A percentile compares a stretch with the other conserved stretches of the same genome.
phyloP scores from a whole-genome alignment of 2,888 invertebrate species.

The Glaucopsyche alexis region DNA sequence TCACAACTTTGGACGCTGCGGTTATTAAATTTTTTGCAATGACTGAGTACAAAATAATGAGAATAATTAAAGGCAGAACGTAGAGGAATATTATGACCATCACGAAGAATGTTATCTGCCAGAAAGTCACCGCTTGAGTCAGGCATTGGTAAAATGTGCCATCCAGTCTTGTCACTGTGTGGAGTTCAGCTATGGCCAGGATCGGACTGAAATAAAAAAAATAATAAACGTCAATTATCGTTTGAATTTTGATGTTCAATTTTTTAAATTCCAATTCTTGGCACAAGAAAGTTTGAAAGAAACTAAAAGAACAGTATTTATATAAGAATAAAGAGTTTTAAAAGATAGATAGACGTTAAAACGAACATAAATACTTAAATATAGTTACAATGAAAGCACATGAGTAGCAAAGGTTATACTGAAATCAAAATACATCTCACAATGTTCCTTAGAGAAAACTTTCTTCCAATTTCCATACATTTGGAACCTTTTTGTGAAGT shows the following conservation, averaged over 20 bases:
- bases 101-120: constrained; percentile 89
- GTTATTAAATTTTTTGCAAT: constrained; percentile 91
- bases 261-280: not conserved
- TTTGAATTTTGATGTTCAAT: not conserved
- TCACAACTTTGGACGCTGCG: constrained; percentile 82
- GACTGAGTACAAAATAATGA: constrained; percentile 89
- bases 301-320: too few relatives aligned
- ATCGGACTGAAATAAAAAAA: constrained; percentile 86
- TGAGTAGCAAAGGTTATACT: constrained; percentile 10
- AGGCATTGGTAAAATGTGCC: constrained; percentile 87
- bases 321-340: not conserved
- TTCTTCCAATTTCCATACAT: not conserved
- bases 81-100: constrained; percentile 89
- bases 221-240: constrained; percentile 29
- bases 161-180: constrained; percentile 84
- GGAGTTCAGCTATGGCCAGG: constrained; percentile 87
- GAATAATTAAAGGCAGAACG: constrained; percentile 87
- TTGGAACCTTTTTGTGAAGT: not conserved
- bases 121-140: constrained; percentile 86
- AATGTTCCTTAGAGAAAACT: not conserved
- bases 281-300: not conserved
- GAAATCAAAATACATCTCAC: constrained; percentile 18
- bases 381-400: constrained; percentile 19
- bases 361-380: constrained; percentile 7
- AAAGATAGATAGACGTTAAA: not conserved